Evolutionary conservation across 30 jellyfish, hydroid and myxozoan species (phyloP), one percentile per base, ranked within the genome.

Genomic region (Aurelia coerulea): DNA sequence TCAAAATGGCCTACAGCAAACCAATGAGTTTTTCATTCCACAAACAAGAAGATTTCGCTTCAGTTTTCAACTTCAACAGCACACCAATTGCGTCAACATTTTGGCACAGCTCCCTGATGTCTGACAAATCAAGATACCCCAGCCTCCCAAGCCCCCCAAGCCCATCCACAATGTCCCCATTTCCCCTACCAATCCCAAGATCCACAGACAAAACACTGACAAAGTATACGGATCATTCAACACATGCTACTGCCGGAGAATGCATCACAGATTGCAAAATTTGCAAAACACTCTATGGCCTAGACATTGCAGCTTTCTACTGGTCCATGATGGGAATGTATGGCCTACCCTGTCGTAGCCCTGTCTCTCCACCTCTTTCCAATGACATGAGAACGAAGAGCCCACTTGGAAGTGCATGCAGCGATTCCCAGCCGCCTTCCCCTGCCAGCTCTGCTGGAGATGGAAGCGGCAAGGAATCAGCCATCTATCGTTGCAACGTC

Each of bases 401-500:
- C 78, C 99, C 99, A 8, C 62, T 94, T 51, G 97, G 93, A 15
- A 95, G 99, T 76, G 90, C 91, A 18, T 78, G 97, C 68, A 88
- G 97, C 50, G 99, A 95, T 62, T 95, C 99, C 4, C 97, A 95
- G 76, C 99, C 99, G 16, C 97, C 96, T 12, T 95, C 99, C 19
- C 99, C 99, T 0, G 89, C 96, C 34, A 75, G 90, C 53, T 89
- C 97, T 35, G 62, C 86, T 37, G 88, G 88, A 12, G 94, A 90
- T 6, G 97, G 81, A 31, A 68, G 68, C 64, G 74, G 69, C 76
- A 85, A 90, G 79, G 97, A 86, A 60, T 52, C 96, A 14, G 69
- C 95, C 33, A 63, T 75, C 53, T 90, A 90, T 59, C 89, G 91
- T 56, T 95, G 99, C 76, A 84, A 78, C 41, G 97, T 95, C 42